Percentiles rank a stretch among this genome's conserved stretches.
These are phyloP conservation scores for Seira ritae DNA, from an alignment of 2,888 invertebrate genomes.

Conservation along the genomic window DNA sequence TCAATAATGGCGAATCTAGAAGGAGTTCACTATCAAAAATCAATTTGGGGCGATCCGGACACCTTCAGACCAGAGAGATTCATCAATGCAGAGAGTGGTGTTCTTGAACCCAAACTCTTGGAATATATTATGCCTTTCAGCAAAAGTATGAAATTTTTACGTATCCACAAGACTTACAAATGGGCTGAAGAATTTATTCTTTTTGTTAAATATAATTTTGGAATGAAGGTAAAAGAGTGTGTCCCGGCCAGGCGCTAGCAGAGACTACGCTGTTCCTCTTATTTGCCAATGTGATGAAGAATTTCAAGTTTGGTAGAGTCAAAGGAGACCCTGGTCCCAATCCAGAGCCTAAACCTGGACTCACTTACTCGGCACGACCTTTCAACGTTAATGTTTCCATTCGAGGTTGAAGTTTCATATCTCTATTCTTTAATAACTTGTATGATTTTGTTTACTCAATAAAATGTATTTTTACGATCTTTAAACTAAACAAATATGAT, in stretches of 20 bases:
- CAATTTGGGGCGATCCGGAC: slow-evolving; percentile 32
- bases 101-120: too few species aligned
- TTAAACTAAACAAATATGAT: too few species aligned
- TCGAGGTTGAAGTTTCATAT: too few species aligned
- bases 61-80: slow-evolving; percentile 51
- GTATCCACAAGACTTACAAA: too few species aligned
- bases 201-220: too few species aligned
- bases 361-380: not conserved
- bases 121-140: too few species aligned
- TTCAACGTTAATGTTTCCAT: slow-evolving; percentile 26
- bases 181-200: too few species aligned
- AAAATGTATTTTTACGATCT: too few species aligned
- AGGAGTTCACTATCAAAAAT: slow-evolving; percentile 38
- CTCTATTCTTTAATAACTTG: too few species aligned
- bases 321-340: slow-evolving; percentile 13
- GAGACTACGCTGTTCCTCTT: slow-evolving; percentile 31
- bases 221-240: slow-evolving; percentile 15
- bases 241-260: slow-evolving; percentile 28
- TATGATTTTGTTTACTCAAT: too few species aligned
- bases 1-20: slow-evolving; percentile 17
- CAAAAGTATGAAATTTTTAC: too few species aligned
- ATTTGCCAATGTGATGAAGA: slow-evolving; percentile 23
- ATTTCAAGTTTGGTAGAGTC: slow-evolving; percentile 14
- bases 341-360: too few species aligned
- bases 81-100: not conserved